Percentiles rank a stretch among this genome's conserved stretches.
Conservation (phyloP, 2,888 invertebrate genomes). For the Mystacides longicornis region DNA sequence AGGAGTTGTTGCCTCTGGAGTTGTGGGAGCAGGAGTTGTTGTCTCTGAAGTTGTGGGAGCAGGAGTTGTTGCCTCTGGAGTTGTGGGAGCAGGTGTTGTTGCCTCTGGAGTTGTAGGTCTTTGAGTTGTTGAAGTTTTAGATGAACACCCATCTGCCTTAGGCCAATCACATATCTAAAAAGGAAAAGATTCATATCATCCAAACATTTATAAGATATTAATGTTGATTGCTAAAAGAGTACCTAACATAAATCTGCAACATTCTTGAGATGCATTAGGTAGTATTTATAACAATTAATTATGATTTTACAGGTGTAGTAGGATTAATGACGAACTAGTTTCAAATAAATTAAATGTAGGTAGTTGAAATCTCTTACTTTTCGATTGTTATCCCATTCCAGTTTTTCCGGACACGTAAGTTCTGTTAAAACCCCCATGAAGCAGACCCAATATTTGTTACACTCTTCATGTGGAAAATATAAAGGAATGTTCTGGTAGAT, state of each 20-base stretch:
- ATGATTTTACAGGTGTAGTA: no score
- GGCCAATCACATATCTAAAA: constrained; percentile 10
- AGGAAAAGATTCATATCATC: no score
- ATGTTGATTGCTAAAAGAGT: no score
- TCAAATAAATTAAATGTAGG: no score
- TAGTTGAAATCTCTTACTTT: no score
- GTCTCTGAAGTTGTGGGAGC: constrained; percentile 30
- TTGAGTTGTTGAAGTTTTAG: background rate
- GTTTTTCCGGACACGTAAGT: background rate
- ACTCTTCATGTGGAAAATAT: background rate
- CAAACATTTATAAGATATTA: no score
- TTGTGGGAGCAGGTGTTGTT: constrained; percentile 21
- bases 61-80: constrained; percentile 28
- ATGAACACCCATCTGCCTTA: background rate
- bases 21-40: constrained; percentile 30
- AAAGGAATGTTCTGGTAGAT: background rate
- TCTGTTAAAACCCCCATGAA: background rate
- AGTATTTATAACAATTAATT: no score
- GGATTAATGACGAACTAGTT: no score
- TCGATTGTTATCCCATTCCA: no score
- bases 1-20: constrained; percentile 29
- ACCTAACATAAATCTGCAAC: no score
- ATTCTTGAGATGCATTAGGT: no score
- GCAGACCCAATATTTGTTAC: background rate
- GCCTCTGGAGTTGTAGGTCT: constrained; percentile 10